Conservation (phyloP, 2,888 invertebrate species). For the Diabrotica balteata region DNA sequence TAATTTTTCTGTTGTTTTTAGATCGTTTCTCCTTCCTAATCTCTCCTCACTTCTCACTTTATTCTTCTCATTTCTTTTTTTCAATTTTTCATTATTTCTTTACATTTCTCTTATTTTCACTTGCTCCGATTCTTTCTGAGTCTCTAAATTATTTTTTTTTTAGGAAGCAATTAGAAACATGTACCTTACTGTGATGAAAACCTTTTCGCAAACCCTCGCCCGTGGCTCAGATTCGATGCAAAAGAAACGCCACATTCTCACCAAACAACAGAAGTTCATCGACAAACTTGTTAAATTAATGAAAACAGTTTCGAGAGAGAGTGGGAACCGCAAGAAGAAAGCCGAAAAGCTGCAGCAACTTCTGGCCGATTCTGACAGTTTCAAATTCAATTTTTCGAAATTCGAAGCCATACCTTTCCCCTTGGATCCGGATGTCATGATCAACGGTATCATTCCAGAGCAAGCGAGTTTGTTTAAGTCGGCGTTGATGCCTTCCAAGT, state of each 20-base stretch:
- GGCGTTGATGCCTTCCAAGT: constrained; percentile 91
- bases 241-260: constrained; percentile 76
- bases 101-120: not conserved
- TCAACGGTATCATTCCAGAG: constrained; percentile 87
- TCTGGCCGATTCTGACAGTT: constrained; percentile 79
- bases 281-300: constrained; percentile 89
- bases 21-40: no score
- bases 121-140: no score
- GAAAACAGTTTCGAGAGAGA: constrained; percentile 87
- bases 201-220: constrained; percentile 78
- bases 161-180: constrained; percentile 69
- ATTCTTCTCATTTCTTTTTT: not conserved
- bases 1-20: no score
- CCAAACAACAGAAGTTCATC: constrained; percentile 88
- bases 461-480: constrained; percentile 96
- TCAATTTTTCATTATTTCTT: not conserved
- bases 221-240: constrained; percentile 77
- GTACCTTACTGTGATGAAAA: constrained; percentile 89
- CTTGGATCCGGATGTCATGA: constrained; percentile 85
- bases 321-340: constrained; percentile 90
- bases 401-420: constrained; percentile 95
- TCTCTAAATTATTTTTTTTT: not conserved
- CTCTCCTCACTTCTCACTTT: no score
- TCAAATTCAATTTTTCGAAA: constrained; percentile 85
- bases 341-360: constrained; percentile 87